Evolutionary conservation across 2,113 vertebrate species (phyloP).

Genomic region (Columba janthina): DNA sequence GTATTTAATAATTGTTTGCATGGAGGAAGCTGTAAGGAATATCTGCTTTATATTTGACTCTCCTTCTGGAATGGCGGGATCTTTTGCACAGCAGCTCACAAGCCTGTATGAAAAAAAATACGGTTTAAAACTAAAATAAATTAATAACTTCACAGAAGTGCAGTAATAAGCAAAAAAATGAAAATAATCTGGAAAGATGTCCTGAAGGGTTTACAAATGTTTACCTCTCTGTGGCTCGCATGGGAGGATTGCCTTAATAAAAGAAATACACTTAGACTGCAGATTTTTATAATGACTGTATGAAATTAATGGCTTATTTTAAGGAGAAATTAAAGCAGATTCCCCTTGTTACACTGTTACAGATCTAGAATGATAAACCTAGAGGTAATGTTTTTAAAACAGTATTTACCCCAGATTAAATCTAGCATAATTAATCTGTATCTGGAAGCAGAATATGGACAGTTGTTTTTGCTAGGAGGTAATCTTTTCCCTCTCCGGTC

Average conservation of each 20-base stretch:
- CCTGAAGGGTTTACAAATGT: neutral
- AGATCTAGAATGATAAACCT: neutral
- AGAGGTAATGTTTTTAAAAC: neutral
- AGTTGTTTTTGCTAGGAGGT: neutral
- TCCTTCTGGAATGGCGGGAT: neutral
- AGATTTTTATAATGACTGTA: neutral
- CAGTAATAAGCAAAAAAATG: neutral
- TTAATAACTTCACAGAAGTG: neutral
- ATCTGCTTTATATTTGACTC: neutral
- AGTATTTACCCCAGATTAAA: neutral
- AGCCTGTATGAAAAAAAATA: neutral
- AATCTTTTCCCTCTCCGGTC: neutral
- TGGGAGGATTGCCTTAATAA: neutral
- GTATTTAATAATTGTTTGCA: neutral
- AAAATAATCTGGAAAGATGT: neutral
- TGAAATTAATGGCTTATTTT: neutral
- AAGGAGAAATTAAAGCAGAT: neutral
- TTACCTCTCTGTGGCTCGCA: neutral
- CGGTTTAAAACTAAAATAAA: neutral
- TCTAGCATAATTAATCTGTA: neutral
- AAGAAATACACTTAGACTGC: neutral
- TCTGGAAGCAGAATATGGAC: neutral
- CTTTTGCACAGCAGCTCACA: neutral
- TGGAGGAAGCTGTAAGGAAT: neutral
- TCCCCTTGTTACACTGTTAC: neutral